Conservation (phyloP, 2,888 invertebrate genomes). For the Malthinus seriepunctatus region DNA sequence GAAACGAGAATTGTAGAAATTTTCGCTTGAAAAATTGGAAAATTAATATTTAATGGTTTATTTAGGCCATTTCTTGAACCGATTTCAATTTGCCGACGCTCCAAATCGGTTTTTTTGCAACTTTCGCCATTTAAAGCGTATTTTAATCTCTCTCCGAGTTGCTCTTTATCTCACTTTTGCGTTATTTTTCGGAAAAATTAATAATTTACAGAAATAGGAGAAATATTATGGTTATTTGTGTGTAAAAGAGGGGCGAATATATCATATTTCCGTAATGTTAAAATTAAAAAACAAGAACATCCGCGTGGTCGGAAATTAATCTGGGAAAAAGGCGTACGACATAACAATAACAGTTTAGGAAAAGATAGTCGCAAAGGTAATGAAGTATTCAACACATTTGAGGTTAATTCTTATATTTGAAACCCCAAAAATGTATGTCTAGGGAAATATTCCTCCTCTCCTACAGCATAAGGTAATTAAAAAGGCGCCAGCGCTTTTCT, state of each 20-base stretch:
- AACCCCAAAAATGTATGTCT: conserved; percentile 50
- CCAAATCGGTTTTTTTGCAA: no score
- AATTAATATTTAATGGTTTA: no score
- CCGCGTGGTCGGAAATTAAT: conserved; percentile 19
- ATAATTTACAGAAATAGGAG: no score
- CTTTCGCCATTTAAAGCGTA: no score
- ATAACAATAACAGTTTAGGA: conserved; percentile 29
- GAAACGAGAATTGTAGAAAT: neutral
- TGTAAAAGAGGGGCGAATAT: neutral
- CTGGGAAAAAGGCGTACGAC: conserved; percentile 25
- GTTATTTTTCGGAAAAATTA: no score
- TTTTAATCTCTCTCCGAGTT: no score
- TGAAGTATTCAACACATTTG: conserved; percentile 43
- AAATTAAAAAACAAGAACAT: conserved; percentile 2
- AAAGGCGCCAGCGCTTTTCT: conserved; percentile 40
- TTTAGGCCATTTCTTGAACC: no score
- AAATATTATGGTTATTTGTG: no score
- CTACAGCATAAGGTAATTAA: conserved; percentile 46
- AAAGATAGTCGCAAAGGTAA: conserved; percentile 32
- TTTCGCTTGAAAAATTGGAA: no score
- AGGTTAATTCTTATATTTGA: conserved; percentile 48
- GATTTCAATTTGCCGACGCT: no score
- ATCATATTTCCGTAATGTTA: conserved; percentile 6
- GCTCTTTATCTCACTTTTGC: no score
- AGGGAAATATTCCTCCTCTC: conserved; percentile 45